Evolutionary conservation across 2,797 vertebrate species (phyloP), one percentile per base, ranked within the genome.

Genomic region (Acanthurus leucopareius): DNA sequence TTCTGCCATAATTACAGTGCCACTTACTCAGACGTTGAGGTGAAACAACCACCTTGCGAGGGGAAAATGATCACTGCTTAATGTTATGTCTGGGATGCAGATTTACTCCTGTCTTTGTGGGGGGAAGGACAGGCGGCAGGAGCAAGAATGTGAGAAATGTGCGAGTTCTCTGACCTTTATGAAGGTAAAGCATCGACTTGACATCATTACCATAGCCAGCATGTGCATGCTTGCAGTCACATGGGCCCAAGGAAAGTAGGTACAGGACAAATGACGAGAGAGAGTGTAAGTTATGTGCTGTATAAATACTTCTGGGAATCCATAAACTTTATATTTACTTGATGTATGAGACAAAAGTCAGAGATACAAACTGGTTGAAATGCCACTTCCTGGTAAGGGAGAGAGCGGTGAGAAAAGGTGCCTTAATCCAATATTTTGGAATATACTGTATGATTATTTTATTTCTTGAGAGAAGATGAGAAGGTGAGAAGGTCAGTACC

Each of bases 1-100:
- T 85, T 81, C 88, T 88, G 75, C 81, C 88, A 82, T 95, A 94
- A 96, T 96, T 95, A 96, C 85, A 95, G 93, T 91, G 93, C 84
- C 90, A 89, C 90, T 88, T 65, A 85, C 88, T 93, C 86, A 89
- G 84, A 89, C 84, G 85, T 69, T 58, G 81, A 90, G 90, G 88
- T 73, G 82, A 94, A 95, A 94, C 92, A 92, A 93, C 90, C 92
- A 94, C 91, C 90, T 91, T 87, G 84, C 3, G 0, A 62, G 72
- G 78, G 72, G 91, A 87, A 90, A 93, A 93, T 89, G 84, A 93
- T 94, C 88, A 88, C 71, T 85, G 91, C 86, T 83, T 92, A 92
- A 93, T 93, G 87, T 92, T 87, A 86, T 86, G 92, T 94, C 94
- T 94, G 91, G 91, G 84, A 90, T 84, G 51, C 71, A 92, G 88